Conservation (phyloP, 2,797 vertebrate species). For the Salarias fasciatus region DNA sequence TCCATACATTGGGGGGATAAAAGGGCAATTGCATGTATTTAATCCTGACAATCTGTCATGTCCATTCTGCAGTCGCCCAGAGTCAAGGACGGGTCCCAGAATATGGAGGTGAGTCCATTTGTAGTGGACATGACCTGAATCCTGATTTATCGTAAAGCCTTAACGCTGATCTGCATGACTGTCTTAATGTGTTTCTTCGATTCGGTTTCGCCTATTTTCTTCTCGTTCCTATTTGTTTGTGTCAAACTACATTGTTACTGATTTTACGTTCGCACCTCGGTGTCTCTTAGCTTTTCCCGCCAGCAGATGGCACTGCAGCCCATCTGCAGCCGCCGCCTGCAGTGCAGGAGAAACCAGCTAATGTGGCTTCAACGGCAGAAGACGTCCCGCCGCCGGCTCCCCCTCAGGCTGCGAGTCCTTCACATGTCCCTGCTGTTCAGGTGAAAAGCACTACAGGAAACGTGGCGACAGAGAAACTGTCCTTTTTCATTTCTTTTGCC, state of each 20-base stretch:
- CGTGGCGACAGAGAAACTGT: too few species aligned
- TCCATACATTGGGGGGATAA: constrained; percentile 37
- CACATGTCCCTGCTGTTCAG: constrained; percentile 68
- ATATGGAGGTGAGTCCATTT: constrained; percentile 88
- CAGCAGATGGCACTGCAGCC: constrained; percentile 81
- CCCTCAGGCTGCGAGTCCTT: constrained; percentile 76
- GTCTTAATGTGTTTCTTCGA: constrained; percentile 33
- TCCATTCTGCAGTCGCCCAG: constrained; percentile 90
- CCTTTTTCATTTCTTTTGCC: too few species aligned
- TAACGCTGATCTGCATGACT: constrained; percentile 68
- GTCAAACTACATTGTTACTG: too few species aligned
- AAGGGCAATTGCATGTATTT: constrained; percentile 69
- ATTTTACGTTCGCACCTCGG: too few species aligned
- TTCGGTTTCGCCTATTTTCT: not conserved
- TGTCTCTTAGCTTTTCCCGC: constrained; percentile 83
- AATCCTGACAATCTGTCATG: constrained; percentile 81
- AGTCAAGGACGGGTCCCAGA: constrained; percentile 91
- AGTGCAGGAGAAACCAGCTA: constrained; percentile 80
- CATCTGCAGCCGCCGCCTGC: constrained; percentile 83
- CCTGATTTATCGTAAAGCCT: constrained; percentile 47
- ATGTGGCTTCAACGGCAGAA: constrained; percentile 73
- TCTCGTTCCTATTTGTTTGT: too few species aligned
- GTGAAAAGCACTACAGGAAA: constrained; percentile 43
- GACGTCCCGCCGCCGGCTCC: constrained; percentile 67
- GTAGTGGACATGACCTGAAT: constrained; percentile 71